Evolutionary conservation across 92 coral and sea anemone species (phyloP), one percentile per base, ranked within the genome.

Genomic region (Virgularia gustaviana): DNA sequence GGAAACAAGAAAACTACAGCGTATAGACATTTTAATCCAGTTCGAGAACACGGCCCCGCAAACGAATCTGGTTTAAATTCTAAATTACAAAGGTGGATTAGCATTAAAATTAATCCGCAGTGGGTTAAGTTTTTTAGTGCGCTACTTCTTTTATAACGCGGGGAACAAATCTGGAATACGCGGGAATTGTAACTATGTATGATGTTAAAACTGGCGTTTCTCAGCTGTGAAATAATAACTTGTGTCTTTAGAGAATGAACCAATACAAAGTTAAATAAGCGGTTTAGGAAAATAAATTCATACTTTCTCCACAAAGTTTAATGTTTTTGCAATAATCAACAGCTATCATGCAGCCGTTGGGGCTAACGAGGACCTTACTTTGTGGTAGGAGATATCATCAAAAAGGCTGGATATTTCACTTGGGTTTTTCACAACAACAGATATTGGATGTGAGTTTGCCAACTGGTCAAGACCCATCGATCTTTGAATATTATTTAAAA

Each of bases 351-450:
- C 18, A 6, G 23, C 15, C 9, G 53, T 19, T 22, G 8, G 11
- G 3, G 8, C 11, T 22, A 27, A 19, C 53, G 58, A 1, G 13
- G 30, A 37, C 22, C 86, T 29, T 41, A 87, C 91, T 81, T 87
- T 87, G 67, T 87, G 83, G 71, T 87, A 87, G 3, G 91, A 87
- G 43, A 87, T 87, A 16, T 76, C 67, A 66, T 87, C 91, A 80
- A 87, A 87, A 38, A 87, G 32, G 36, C 78, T 59, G 11, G 78
- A 79, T 43, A 87, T 87, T 74, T 87, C 83, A 51, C 67, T 71
- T 3, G 91, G 91, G 57, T 87, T 79, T 9, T 71, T 58, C 7
- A 87, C 91, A 1, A 73, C 81, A 3, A 76, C 88, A 37, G 85
- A 79, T 41, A 87, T 71, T 3, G 91, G 88, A 65, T 87, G 91